These are phyloP conservation scores for Myripristis jacobus DNA, from an alignment of 2,797 vertebrate species.

Conservation along the genomic window DNA sequence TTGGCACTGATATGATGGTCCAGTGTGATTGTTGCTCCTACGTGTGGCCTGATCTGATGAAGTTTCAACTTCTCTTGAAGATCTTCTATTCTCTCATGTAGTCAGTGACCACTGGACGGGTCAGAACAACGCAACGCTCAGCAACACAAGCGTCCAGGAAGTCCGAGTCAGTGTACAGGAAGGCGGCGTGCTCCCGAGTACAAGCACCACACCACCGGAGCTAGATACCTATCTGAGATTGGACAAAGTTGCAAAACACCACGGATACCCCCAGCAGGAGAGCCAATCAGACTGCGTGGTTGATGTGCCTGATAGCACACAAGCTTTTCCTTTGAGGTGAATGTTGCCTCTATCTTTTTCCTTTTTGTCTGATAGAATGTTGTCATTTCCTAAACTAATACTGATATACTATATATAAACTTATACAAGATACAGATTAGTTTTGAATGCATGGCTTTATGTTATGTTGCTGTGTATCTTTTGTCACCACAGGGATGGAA, in stretches of 20 bases:
- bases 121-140: conserved; percentile 76
- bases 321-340: conserved; percentile 79
- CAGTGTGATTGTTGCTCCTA: conserved; percentile 15
- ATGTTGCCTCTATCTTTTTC: background rate
- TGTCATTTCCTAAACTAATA: background rate
- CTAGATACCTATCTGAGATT: conserved; percentile 52
- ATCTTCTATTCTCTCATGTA: conserved; percentile 86
- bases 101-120: conserved; percentile 89
- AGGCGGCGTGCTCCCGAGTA: conserved; percentile 79
- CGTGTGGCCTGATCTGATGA: conserved; percentile 71
- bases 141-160: conserved; percentile 77
- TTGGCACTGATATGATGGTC: background rate
- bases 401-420: background rate
- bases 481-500: conserved; percentile 80
- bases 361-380: background rate
- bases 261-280: conserved; percentile 70
- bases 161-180: conserved; percentile 82
- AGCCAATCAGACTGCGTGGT: conserved; percentile 79
- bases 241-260: conserved; percentile 72
- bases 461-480: background rate
- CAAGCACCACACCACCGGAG: conserved; percentile 63
- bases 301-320: conserved; percentile 72
- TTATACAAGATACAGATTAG: background rate
- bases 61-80: conserved; percentile 85
- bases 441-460: background rate